Evolutionary conservation across 2,113 vertebrate species (phyloP).

Genomic region (Murina feae): DNA sequence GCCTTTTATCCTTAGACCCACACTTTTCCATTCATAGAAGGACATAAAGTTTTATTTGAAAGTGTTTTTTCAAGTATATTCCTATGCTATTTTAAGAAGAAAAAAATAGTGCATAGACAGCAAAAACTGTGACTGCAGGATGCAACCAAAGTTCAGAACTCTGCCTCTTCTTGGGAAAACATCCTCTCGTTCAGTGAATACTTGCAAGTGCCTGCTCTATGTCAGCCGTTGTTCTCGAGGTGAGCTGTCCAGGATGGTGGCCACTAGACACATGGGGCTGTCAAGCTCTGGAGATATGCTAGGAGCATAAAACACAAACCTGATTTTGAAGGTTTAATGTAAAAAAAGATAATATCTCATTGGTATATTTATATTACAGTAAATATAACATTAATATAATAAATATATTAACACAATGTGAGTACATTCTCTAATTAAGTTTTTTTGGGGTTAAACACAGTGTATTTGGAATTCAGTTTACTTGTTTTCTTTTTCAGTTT

Average conservation of each 20-base stretch:
- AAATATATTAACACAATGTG: neutral
- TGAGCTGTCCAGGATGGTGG: neutral
- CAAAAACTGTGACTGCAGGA: neutral
- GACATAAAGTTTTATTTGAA: neutral
- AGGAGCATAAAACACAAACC: neutral
- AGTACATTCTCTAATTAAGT: neutral
- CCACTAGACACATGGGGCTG: neutral
- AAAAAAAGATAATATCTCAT: neutral
- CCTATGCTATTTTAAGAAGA: neutral
- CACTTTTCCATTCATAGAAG: neutral
- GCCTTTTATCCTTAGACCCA: neutral
- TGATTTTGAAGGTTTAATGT: neutral
- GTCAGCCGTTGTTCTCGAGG: neutral
- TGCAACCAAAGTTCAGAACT: neutral
- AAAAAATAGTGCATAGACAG: neutral
- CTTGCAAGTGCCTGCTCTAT: neutral
- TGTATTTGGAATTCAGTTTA: slow-evolving; percentile 30
- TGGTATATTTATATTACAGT: neutral
- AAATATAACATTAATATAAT: neutral
- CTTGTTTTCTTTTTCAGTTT: neutral
- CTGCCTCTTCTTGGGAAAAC: neutral
- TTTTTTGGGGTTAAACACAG: neutral
- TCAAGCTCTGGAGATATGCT: neutral
- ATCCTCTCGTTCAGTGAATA: neutral
- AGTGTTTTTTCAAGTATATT: neutral